Base-by-base conservation (phyloP, 2,888 invertebrate species). In the Spilarctia lutea region DNA sequence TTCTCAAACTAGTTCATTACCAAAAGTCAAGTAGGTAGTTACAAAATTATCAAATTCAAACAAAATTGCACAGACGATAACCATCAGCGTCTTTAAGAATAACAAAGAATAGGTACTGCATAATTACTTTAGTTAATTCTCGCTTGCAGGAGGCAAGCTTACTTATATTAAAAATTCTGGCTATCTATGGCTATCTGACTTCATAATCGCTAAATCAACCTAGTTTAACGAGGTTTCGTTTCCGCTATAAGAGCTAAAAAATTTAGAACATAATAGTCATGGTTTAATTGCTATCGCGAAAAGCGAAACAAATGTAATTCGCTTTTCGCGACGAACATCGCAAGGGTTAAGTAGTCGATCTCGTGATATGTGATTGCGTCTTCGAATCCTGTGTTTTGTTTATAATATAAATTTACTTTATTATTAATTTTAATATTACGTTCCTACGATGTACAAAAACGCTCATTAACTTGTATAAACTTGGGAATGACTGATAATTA, bases 161-260 rank as follows among this genome's bases (percentile, higher is more conserved):
- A 42, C 52, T 16, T 70, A 69, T 13, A 67, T 65, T 75, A 68
- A 35, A 69, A 65, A 76, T 63, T 71, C 48, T 74, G 65, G 66
- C 65, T 76, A 68, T 71, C 75, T 78, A 75, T 78, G 66, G 79
- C 79, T 80, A 77, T 77, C 75, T 75, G 56, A 68, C 66, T 73
- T 67, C 63, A 67, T 75, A 80, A 80, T 80, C 76, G 76, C 77
- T 78, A 75, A 80, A 80, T 78, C 78, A 75, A 75, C 68, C 70
- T 73, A 74, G 71, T 76, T 77, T 76, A 74, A 77, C 74, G 74
- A 68, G 72, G 63, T 33, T 73, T 60, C 27, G 77, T 72, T 77
- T 80, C 77, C 80, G 74, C 67, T 71, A 63, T 48, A 76, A 73
- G 68, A 20, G 56, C 56, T 52, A 8, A 52, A 52, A 24, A n/a